Evolutionary conservation across 2,797 vertebrate genomes (phyloP).

Genomic region (Poecile montanus): DNA sequence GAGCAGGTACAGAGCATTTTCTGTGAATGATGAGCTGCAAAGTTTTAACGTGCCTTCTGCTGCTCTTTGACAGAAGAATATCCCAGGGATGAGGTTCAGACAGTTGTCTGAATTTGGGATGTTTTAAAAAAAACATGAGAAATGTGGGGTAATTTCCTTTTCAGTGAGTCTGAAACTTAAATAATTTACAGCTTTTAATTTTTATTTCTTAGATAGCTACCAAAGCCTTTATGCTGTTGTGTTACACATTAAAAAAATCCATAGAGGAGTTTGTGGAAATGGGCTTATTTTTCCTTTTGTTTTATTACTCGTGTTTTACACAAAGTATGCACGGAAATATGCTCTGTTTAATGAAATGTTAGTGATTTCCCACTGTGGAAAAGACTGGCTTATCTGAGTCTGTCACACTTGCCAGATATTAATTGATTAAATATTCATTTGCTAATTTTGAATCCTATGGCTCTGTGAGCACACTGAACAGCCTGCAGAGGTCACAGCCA

Average conservation of each 20-base stretch:
- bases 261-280: neutral
- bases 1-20: accelerated
- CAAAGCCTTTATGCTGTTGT: neutral
- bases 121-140: neutral
- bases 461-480: neutral
- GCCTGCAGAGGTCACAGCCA: slow-evolving; percentile 14
- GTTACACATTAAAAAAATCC: neutral
- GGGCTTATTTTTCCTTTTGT: neutral
- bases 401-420: slow-evolving; percentile 53
- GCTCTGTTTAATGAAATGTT: neutral
- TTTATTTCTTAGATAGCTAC: neutral
- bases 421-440: slow-evolving; percentile 60
- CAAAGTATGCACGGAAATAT: neutral
- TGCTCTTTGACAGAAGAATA: neutral
- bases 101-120: neutral
- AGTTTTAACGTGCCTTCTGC: neutral
- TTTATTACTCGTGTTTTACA: slow-evolving; percentile 5
- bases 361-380: slow-evolving; percentile 6
- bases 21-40: neutral
- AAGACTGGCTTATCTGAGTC: slow-evolving; percentile 34
- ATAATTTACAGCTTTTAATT: neutral
- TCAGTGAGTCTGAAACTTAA: neutral
- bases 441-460: neutral
- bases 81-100: neutral
- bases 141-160: neutral